phyloP scores from a whole-genome alignment of 2,888 invertebrate genomes.

The Lasioglossum leucozonium region DNA sequence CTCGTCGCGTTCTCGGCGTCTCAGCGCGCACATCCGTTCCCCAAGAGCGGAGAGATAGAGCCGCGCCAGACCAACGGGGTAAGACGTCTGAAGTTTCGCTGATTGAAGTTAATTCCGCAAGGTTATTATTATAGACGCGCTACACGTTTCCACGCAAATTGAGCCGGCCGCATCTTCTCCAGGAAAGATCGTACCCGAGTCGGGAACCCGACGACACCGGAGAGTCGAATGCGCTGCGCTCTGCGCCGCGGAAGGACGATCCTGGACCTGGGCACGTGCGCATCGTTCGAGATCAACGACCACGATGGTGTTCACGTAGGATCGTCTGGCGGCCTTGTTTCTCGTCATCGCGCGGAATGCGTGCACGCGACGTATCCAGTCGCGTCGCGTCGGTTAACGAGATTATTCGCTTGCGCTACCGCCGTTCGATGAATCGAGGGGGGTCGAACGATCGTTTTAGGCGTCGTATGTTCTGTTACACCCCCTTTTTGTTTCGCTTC shows the following conservation, averaged over 20 bases:
- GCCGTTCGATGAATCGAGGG: not conserved
- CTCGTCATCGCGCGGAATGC: not conserved
- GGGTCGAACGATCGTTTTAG: not conserved
- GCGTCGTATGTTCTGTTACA: not conserved
- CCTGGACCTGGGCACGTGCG: constrained; percentile 19
- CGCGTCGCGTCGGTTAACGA: not conserved
- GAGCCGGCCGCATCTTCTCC: constrained; percentile 46
- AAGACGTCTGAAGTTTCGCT: constrained; percentile 72
- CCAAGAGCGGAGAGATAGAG: constrained; percentile 15
- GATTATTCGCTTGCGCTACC: constrained; percentile 4
- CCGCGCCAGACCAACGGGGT: constrained; percentile 50
- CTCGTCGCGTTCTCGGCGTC: constrained; percentile 26
- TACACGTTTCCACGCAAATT: constrained; percentile 62
- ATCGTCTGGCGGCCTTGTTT: constrained; percentile 43
- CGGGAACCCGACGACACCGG: not conserved
- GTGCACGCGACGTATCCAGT: not conserved
- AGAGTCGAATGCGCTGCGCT: not conserved
- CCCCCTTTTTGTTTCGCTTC: not conserved
- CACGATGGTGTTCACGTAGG: constrained; percentile 16
- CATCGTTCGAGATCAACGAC: constrained; percentile 48
- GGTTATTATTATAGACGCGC: constrained; percentile 73
- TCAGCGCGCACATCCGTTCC: constrained; percentile 47
- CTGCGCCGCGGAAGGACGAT: not conserved
- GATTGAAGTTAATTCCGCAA: constrained; percentile 79
- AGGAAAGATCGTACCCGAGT: constrained; percentile 31